phyloP scores from a whole-genome alignment of 2,113 vertebrate species.

The Zeus faber region DNA sequence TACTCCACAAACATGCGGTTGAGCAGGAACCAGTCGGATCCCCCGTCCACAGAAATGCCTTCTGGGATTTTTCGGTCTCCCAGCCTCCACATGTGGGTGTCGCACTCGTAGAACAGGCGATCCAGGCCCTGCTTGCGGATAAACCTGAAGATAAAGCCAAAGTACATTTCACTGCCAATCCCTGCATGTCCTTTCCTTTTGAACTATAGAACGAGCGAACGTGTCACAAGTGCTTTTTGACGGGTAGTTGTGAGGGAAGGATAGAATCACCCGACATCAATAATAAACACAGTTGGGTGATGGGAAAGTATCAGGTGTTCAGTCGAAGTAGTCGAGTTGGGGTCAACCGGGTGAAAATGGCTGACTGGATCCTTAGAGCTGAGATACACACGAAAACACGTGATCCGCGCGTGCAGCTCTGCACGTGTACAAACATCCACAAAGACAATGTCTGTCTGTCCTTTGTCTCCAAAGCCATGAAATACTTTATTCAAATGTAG shows the following conservation, averaged over 20 bases:
- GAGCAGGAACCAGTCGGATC: slow-evolving; percentile 96
- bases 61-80: slow-evolving; percentile 95
- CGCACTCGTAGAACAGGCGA: slow-evolving; percentile 93
- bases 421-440: slow-evolving; percentile 3
- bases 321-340: slow-evolving; percentile 42
- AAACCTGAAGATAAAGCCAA: slow-evolving; percentile 77
- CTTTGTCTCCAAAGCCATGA: too few species aligned
- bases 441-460: too few species aligned
- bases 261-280: slow-evolving; percentile 23
- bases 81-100: slow-evolving; percentile 98
- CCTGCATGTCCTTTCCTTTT: too few species aligned
- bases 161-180: too few species aligned
- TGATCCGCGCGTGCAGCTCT: too few species aligned
- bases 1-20: slow-evolving; percentile 95
- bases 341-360: slow-evolving; percentile 28
- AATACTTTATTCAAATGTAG: too few species aligned
- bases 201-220: too few species aligned
- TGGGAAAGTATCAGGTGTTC: slow-evolving; percentile 34
- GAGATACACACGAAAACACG: slow-evolving; percentile 2
- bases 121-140: slow-evolving; percentile 97
- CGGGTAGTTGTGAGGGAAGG: too few species aligned
- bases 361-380: slow-evolving; percentile 15
- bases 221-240: too few species aligned
- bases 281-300: slow-evolving; percentile 15
- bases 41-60: slow-evolving; percentile 90